phyloP scores from a whole-genome alignment of 2,888 invertebrate species.

The Drosophila macrospina region DNA sequence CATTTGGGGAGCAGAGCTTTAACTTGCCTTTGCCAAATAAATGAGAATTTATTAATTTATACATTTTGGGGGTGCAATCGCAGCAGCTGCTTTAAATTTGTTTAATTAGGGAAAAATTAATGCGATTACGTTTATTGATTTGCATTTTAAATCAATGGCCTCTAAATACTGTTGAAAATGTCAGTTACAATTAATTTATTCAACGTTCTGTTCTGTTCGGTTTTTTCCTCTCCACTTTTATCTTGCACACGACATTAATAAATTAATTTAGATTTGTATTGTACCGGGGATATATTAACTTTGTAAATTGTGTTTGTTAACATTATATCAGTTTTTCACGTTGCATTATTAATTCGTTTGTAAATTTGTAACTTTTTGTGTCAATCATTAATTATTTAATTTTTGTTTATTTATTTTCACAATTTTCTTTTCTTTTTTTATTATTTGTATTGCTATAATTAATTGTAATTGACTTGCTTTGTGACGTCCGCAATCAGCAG shows the following conservation, averaged over 20 bases:
- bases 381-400: slow-evolving; percentile 36
- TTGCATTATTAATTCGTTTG: slow-evolving; percentile 21
- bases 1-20: slow-evolving; percentile 27
- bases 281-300: slow-evolving; percentile 3
- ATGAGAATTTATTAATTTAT: slow-evolving; percentile 46
- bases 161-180: slow-evolving; percentile 59
- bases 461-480: slow-evolving; percentile 18
- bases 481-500: not conserved
- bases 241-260: slow-evolving; percentile 34
- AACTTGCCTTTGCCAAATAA: slow-evolving; percentile 42
- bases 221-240: not conserved
- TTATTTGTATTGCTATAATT: slow-evolving; percentile 5
- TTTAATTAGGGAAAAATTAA: slow-evolving; percentile 65
- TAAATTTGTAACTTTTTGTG: slow-evolving; percentile 17
- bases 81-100: slow-evolving; percentile 56
- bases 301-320: slow-evolving; percentile 19
- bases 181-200: slow-evolving; percentile 69
- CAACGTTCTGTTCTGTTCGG: slow-evolving; percentile 16
- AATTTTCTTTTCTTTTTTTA: slow-evolving; percentile 32
- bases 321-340: slow-evolving; percentile 15
- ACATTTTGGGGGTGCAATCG: slow-evolving; percentile 35
- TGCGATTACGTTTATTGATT: slow-evolving; percentile 66
- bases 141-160: slow-evolving; percentile 48
- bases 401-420: slow-evolving; percentile 21
- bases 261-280: slow-evolving; percentile 42